These are phyloP conservation scores for Struthidea cinerea DNA, from an alignment of 2,113 vertebrate species.

Conservation along the genomic window DNA sequence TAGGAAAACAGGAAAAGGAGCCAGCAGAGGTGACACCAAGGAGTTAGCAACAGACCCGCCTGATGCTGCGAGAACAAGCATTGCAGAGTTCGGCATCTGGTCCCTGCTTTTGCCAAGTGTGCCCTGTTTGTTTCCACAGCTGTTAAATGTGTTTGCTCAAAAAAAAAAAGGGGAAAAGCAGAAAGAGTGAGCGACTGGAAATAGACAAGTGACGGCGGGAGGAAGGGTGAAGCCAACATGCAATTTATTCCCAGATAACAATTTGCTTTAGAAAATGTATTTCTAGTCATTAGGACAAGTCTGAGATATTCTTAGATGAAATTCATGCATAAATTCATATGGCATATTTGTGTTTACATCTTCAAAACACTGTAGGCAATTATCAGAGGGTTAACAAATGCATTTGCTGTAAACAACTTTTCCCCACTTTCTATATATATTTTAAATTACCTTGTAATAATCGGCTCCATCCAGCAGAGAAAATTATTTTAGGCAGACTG, in stretches of 20 bases:
- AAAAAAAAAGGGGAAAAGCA: neutral
- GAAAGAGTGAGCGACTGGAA: slow-evolving; percentile 14
- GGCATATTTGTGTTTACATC: slow-evolving; percentile 13
- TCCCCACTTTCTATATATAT: neutral
- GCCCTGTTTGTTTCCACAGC: slow-evolving; percentile 75
- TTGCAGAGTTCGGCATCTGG: slow-evolving; percentile 69
- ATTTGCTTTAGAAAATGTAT: slow-evolving; percentile 54
- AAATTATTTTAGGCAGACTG: slow-evolving; percentile 9
- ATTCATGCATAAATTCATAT: slow-evolving; percentile 33
- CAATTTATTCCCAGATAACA: slow-evolving; percentile 52
- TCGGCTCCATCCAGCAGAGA: neutral
- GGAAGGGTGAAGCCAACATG: slow-evolving; percentile 31
- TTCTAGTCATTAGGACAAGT: slow-evolving; percentile 48
- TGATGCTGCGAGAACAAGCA: slow-evolving; percentile 52
- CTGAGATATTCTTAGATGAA: slow-evolving; percentile 1
- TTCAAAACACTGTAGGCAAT: slow-evolving; percentile 48
- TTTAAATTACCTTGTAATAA: slow-evolving; percentile 39
- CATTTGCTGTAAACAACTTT: slow-evolving; percentile 36
- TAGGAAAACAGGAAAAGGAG: neutral
- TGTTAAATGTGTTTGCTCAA: slow-evolving; percentile 65
- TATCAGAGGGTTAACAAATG: slow-evolving; percentile 44
- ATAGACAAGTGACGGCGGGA: slow-evolving; percentile 5
- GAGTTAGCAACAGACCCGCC: slow-evolving; percentile 24
- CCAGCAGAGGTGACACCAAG: slow-evolving; percentile 64
- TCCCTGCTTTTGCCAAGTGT: slow-evolving; percentile 71